Evolutionary conservation across 2,888 invertebrate species (phyloP).

Genomic region (Lathronympha strigana): DNA sequence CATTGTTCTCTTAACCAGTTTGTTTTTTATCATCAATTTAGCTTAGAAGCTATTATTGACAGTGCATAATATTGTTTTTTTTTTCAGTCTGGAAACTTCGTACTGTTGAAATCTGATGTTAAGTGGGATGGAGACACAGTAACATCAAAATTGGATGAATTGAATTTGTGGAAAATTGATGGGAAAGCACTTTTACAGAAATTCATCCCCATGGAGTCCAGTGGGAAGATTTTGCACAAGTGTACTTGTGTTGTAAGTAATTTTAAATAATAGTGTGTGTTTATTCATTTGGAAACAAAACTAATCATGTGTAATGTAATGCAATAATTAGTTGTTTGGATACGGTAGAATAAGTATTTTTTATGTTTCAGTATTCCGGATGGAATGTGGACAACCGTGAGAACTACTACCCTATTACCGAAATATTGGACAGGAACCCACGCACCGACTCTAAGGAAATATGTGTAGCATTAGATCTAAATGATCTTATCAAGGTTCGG

Average conservation of each 20-base stretch:
- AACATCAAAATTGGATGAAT: slow-evolving; percentile 79
- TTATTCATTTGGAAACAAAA: too few species aligned
- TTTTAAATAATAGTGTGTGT: too few species aligned
- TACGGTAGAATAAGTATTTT: not conserved
- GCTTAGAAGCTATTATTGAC: not conserved
- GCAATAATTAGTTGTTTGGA: not conserved
- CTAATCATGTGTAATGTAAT: too few species aligned
- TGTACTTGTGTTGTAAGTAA: slow-evolving; percentile 85
- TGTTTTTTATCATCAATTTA: not conserved
- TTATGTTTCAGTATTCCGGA: slow-evolving; percentile 82
- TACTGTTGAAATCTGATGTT: slow-evolving; percentile 86
- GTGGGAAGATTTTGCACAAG: slow-evolving; percentile 83
- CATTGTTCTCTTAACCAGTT: slow-evolving; percentile 21
- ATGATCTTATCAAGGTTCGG: slow-evolving; percentile 82
- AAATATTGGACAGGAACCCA: slow-evolving; percentile 80
- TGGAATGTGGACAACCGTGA: slow-evolving; percentile 85
- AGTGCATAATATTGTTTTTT: slow-evolving; percentile 12
- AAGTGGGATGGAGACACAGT: slow-evolving; percentile 84
- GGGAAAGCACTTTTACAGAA: slow-evolving; percentile 87
- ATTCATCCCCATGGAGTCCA: slow-evolving; percentile 86
- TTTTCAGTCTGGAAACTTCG: slow-evolving; percentile 86
- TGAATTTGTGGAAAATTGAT: slow-evolving; percentile 88
- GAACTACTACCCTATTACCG: slow-evolving; percentile 84
- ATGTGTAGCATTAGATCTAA: slow-evolving; percentile 82
- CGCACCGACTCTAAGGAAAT: slow-evolving; percentile 82